Evolutionary conservation across 2,113 vertebrate genomes (phyloP).

Genomic region (Brachyistius frenatus): DNA sequence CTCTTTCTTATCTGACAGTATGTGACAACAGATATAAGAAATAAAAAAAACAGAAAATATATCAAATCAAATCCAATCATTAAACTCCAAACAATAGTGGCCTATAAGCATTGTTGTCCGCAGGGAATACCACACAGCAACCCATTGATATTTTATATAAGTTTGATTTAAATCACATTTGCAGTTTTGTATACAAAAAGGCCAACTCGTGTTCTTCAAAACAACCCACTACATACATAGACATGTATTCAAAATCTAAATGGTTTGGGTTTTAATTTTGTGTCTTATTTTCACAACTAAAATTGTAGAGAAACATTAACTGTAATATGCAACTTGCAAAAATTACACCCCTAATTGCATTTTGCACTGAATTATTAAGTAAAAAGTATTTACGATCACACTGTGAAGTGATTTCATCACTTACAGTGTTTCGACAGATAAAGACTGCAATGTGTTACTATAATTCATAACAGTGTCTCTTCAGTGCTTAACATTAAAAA

Average conservation of each 20-base stretch:
- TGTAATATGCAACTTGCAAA: too few species aligned
- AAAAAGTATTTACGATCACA: background rate
- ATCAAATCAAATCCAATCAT: constrained; percentile 21
- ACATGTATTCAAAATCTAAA: too few species aligned
- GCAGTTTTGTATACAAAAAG: background rate
- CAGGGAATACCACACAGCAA: background rate
- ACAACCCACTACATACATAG: background rate
- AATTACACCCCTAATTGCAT: too few species aligned
- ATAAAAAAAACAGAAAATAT: constrained; percentile 12
- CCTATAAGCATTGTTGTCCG: constrained; percentile 1
- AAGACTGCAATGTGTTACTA: background rate
- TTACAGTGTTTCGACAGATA: background rate
- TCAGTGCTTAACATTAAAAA: constrained; percentile 80
- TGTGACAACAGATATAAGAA: background rate
- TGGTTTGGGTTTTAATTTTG: background rate
- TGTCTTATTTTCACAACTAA: background rate
- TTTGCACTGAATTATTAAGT: too few species aligned
- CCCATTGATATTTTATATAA: constrained; percentile 3
- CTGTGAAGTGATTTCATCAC: background rate
- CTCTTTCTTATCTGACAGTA: constrained; percentile 1
- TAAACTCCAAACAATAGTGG: background rate
- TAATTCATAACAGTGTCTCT: constrained; percentile 48
- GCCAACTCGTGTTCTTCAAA: background rate
- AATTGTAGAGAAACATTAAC: background rate
- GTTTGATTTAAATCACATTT: background rate